Conservation (phyloP, 2,888 invertebrate genomes). For the Temnothorax unifasciatus region DNA sequence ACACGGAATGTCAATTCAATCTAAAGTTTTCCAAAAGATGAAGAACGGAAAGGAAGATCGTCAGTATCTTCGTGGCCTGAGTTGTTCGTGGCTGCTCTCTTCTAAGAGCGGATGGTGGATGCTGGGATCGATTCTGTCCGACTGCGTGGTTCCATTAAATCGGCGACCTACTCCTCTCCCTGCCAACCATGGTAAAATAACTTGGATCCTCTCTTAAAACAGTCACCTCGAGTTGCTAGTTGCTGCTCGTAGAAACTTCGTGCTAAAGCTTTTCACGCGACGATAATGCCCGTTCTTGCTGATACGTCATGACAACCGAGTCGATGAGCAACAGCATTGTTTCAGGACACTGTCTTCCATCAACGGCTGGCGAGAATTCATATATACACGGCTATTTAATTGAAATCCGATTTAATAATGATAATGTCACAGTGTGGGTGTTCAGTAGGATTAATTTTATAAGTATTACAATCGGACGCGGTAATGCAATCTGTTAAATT, state of each 20-base stretch:
- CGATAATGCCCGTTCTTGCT: conserved; percentile 12
- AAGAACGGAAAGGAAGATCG: conserved; percentile 21
- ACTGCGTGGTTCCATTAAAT: conserved; percentile 63
- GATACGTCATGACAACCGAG: conserved; percentile 12
- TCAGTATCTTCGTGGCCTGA: conserved; percentile 18
- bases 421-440: neutral
- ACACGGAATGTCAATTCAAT: conserved; percentile 63
- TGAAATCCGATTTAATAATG: conserved; percentile 18
- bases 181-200: conserved; percentile 22
- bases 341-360: neutral
- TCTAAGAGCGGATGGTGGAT: conserved; percentile 4
- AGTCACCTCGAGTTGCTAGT: conserved; percentile 20
- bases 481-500: neutral
- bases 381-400: neutral
- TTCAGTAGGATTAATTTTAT: neutral
- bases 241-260: conserved; percentile 27
- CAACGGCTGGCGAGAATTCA: neutral
- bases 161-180: conserved; percentile 43
- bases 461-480: neutral
- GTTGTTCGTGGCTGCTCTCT: neutral
- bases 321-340: neutral
- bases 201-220: conserved; percentile 19
- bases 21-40: conserved; percentile 68
- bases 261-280: conserved; percentile 30
- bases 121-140: conserved; percentile 59